phyloP scores from a whole-genome alignment of 2,888 invertebrate genomes.

The Sympetrum striolatum region DNA sequence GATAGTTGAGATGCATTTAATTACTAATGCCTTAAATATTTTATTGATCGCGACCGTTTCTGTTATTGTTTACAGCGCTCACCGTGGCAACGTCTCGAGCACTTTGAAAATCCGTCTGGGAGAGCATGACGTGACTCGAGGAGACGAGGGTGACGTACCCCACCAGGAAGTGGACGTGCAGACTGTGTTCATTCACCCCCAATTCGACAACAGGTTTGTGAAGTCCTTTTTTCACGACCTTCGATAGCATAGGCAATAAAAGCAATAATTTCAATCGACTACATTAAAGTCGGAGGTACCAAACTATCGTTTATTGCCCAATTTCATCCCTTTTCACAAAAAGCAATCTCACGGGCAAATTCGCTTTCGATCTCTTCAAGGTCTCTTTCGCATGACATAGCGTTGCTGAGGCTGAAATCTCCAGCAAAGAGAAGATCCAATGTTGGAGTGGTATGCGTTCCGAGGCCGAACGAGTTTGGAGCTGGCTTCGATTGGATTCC shows the following conservation, averaged over 20 bases:
- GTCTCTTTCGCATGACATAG: constrained; percentile 57
- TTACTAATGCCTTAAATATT: background rate
- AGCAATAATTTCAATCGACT: too few species aligned
- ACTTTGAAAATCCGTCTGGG: constrained; percentile 58
- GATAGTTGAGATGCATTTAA: too few species aligned
- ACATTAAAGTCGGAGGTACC: too few species aligned
- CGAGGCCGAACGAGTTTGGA: constrained; percentile 52
- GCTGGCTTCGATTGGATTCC: constrained; percentile 1
- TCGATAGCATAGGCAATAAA: too few species aligned
- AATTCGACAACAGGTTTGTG: constrained; percentile 54
- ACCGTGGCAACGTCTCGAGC: constrained; percentile 21
- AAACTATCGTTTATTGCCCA: too few species aligned
- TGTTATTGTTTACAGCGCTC: constrained; percentile 5
- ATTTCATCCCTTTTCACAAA: too few species aligned
- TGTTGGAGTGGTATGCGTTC: constrained; percentile 57
- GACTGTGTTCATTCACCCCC: constrained; percentile 54
- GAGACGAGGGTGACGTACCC: constrained; percentile 54
- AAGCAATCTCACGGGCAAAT: background rate
- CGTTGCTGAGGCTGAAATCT: constrained; percentile 54
- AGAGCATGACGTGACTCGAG: constrained; percentile 58
- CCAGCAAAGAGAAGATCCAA: constrained; percentile 53
- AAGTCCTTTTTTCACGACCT: background rate
- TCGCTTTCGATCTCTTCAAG: background rate
- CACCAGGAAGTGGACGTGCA: constrained; percentile 56
- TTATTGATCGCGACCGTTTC: background rate